Percentiles rank a stretch among this genome's conserved stretches.
phyloP scores from a whole-genome alignment of 2,888 invertebrate species.

The Dermolepida albohirtum region DNA sequence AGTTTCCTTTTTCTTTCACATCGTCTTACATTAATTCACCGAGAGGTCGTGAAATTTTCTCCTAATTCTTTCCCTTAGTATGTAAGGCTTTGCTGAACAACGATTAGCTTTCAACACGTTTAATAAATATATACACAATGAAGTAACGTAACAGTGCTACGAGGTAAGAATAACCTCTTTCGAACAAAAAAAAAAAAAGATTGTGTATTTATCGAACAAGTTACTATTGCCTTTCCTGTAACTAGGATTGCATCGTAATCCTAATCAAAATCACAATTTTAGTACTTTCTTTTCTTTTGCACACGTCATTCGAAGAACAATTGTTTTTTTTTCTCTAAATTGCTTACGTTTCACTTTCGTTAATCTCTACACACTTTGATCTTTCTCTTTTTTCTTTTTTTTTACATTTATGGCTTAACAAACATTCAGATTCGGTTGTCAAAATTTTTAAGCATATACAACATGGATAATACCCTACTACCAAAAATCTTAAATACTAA shows the following conservation, averaged over 20 bases:
- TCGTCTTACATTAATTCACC: too few relatives aligned
- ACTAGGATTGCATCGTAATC: constrained; percentile 7
- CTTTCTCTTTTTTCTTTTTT: too few relatives aligned
- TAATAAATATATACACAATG: too few relatives aligned
- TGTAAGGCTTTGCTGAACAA: too few relatives aligned
- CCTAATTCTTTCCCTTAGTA: neutral
- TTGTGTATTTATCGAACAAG: too few relatives aligned
- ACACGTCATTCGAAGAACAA: neutral
- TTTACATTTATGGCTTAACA: constrained; percentile 45
- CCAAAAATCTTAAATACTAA: constrained; percentile 63
- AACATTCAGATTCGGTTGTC: constrained; percentile 59
- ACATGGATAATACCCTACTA: constrained; percentile 60
- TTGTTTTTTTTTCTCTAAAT: neutral
- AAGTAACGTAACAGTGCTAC: too few relatives aligned
- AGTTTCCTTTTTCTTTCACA: too few relatives aligned
- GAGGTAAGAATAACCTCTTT: too few relatives aligned
- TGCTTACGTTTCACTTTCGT: constrained; percentile 7
- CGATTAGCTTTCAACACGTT: too few relatives aligned
- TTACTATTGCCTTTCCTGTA: too few relatives aligned
- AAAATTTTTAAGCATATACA: constrained; percentile 47
- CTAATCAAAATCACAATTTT: constrained; percentile 6
- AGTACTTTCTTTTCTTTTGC: neutral
- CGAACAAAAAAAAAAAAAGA: too few relatives aligned
- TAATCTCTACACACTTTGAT: neutral
- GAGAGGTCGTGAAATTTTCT: neutral